A percentile compares a stretch with the other conserved stretches of the same genome.
These are phyloP conservation scores for Orchesella flavescens DNA, from an alignment of 2,888 invertebrate species.

Conservation along the genomic window DNA sequence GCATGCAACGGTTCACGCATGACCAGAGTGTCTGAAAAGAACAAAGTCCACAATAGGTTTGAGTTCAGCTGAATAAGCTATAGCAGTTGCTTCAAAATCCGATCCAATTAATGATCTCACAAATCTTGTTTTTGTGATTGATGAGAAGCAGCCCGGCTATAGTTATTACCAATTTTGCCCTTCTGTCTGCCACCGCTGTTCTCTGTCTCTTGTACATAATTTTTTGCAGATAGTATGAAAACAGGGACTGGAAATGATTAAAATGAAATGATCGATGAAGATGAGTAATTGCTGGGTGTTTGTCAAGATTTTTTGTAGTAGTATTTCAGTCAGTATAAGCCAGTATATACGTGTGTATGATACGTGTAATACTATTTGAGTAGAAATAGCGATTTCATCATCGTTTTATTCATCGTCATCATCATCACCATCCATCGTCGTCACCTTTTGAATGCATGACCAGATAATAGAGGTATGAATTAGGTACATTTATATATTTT, in stretches of 20 bases:
- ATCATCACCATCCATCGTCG: background rate
- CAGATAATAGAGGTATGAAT: background rate
- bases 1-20: slow-evolving; percentile 21
- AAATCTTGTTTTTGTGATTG: slow-evolving; percentile 28
- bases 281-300: slow-evolving; percentile 40
- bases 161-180: slow-evolving; percentile 20
- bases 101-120: slow-evolving; percentile 23
- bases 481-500: too few species aligned
- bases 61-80: slow-evolving; percentile 10
- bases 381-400: slow-evolving; percentile 7
- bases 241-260: background rate
- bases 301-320: slow-evolving; percentile 27
- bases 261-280: slow-evolving; percentile 2
- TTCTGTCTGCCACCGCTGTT: slow-evolving; percentile 32
- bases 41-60: slow-evolving; percentile 33
- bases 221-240: background rate
- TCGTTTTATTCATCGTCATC: too few species aligned
- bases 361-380: background rate
- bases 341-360: background rate
- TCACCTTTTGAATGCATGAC: background rate
- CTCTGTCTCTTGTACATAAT: background rate
- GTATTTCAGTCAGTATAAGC: too few species aligned
- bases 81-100: slow-evolving; percentile 16
- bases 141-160: slow-evolving; percentile 16
- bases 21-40: slow-evolving; percentile 30